Evolutionary conservation across 2,797 vertebrate genomes (phyloP).

Genomic region (Cuculus canorus): DNA sequence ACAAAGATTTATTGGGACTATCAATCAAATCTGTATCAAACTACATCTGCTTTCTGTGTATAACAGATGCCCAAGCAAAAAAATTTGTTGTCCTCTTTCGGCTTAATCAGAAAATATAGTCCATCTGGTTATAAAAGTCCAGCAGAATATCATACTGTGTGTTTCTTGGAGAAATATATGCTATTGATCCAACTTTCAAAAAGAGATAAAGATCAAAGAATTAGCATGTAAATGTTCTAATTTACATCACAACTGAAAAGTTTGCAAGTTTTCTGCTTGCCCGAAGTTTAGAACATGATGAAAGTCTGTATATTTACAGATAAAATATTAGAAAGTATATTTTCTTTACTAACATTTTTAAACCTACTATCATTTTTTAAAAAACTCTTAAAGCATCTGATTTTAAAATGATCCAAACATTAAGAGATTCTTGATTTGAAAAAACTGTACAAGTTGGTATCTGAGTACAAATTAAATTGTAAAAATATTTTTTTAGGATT

Average conservation of each 20-base stretch:
- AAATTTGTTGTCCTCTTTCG: not conserved
- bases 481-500: not conserved
- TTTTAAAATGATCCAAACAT: not conserved
- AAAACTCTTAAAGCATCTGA: not conserved
- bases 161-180: not conserved
- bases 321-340: not conserved
- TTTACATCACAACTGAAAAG: not conserved
- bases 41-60: not conserved
- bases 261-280: not conserved
- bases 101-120: not conserved
- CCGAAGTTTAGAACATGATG: not conserved
- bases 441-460: not conserved
- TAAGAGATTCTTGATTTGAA: not conserved
- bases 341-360: not conserved
- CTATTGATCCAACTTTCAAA: fast-evolving
- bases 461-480: not conserved
- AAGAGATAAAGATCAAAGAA: not conserved
- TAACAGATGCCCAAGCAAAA: not conserved
- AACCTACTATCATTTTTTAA: not conserved
- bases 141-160: fast-evolving
- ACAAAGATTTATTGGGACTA: not conserved
- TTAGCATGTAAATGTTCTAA: not conserved
- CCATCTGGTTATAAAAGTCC: not conserved
- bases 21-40: not conserved
- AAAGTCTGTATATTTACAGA: not conserved